Conservation (phyloP, 2,113 vertebrate genomes). For the Pyrgilauda ruficollis region DNA sequence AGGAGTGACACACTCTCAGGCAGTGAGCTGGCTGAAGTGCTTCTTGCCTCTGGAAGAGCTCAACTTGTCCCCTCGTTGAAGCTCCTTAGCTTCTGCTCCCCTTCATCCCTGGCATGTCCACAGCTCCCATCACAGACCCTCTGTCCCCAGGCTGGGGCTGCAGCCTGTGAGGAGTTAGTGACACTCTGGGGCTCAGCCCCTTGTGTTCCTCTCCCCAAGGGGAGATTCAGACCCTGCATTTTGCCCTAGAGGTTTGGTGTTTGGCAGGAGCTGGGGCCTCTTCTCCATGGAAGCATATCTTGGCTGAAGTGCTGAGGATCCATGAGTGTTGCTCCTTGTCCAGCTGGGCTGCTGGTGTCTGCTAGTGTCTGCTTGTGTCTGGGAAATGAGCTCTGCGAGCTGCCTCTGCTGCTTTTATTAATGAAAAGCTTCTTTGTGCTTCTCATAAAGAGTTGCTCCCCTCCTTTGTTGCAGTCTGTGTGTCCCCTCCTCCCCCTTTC, state of each 20-base stretch:
- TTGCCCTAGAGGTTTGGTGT: not conserved
- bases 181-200: not conserved
- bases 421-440: constrained; percentile 52
- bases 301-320: not conserved
- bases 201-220: not conserved
- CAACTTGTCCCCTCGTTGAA: fast-evolving
- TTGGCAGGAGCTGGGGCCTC: not conserved
- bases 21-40: not conserved
- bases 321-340: not conserved
- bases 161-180: not conserved
- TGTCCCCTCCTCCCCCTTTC: not conserved
- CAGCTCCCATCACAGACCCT: not conserved
- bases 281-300: fast-evolving
- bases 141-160: not conserved
- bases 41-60: not conserved
- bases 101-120: fast-evolving
- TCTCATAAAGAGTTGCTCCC: not conserved
- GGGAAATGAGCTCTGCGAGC: not conserved
- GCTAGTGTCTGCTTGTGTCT: not conserved
- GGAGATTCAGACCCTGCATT: not conserved
- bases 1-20: not conserved
- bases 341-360: not conserved
- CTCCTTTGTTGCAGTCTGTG: not conserved
- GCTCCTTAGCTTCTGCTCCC: not conserved
- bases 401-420: not conserved